Conservation (phyloP, 1,140 invertebrate species). For the Bradynema listronoti region DNA sequence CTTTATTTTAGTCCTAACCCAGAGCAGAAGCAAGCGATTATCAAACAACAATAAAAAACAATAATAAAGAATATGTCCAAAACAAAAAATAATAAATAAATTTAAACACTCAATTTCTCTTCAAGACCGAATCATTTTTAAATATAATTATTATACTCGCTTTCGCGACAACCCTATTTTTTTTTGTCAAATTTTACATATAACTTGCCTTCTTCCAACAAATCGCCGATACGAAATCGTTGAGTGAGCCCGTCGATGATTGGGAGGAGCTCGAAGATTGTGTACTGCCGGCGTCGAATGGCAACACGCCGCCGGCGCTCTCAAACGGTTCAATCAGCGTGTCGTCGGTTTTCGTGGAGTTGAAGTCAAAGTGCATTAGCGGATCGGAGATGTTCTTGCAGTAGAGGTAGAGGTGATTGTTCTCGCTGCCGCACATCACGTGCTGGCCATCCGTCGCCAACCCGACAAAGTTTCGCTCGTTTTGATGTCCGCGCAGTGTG, state of each 20-base stretch:
- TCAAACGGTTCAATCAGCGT: too few species aligned
- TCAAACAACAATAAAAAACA: too few species aligned
- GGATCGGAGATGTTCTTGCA: constrained; percentile 82
- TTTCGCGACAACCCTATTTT: too few species aligned
- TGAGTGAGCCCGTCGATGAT: constrained; percentile 59
- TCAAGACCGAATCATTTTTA: too few species aligned
- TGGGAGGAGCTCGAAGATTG: constrained; percentile 60
- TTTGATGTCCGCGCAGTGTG: constrained; percentile 83
- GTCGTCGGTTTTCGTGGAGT: constrained; percentile 62
- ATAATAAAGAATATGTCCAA: too few species aligned
- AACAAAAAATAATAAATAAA: too few species aligned
- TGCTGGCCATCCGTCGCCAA: constrained; percentile 89
- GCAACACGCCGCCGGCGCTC: too few species aligned
- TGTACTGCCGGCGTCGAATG: constrained; percentile 60
- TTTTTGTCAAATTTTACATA: too few species aligned
- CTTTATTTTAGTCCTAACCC: too few species aligned
- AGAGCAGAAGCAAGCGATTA: too few species aligned
- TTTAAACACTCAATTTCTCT: too few species aligned
- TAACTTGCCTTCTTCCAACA: constrained; percentile 74
- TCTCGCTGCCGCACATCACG: constrained; percentile 86
- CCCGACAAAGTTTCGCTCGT: constrained; percentile 95
- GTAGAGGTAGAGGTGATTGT: constrained; percentile 86
- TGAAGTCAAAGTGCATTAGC: constrained; percentile 77
- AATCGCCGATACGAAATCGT: constrained; percentile 89
- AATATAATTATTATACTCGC: too few species aligned